Percentiles rank a stretch among this genome's conserved stretches.
phyloP scores from a whole-genome alignment of 2,113 vertebrate genomes.

The Nothobranchius kuhntae region DNA sequence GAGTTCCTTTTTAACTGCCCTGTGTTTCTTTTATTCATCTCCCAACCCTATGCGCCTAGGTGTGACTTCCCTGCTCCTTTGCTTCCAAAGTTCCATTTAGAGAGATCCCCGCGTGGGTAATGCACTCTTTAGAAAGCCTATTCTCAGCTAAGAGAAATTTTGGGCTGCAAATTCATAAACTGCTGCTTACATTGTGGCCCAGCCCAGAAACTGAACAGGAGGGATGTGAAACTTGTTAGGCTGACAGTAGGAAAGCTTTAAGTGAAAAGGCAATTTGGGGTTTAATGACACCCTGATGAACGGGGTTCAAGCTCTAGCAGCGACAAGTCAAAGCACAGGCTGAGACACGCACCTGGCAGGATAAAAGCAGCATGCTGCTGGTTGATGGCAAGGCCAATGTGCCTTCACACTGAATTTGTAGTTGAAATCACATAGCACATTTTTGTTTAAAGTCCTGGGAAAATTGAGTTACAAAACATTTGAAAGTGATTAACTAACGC shows the following conservation, averaged over 20 bases:
- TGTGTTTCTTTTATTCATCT: slow-evolving; percentile 6
- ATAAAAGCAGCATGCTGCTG: slow-evolving; percentile 41
- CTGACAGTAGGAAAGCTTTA: slow-evolving; percentile 44
- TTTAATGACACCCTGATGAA: slow-evolving; percentile 75
- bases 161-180: slow-evolving; percentile 24
- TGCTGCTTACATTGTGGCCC: slow-evolving; percentile 41
- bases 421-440: slow-evolving; percentile 10
- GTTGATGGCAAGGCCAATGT: slow-evolving; percentile 51
- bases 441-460: slow-evolving; percentile 17
- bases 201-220: slow-evolving; percentile 37
- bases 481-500: not conserved
- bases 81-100: slow-evolving; percentile 32
- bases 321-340: slow-evolving; percentile 66
- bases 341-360: slow-evolving; percentile 54
- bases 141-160: slow-evolving; percentile 35
- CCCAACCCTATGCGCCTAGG: slow-evolving; percentile 24
- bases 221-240: slow-evolving; percentile 51
- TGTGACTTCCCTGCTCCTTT: slow-evolving; percentile 30
- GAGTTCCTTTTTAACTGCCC: slow-evolving; percentile 49
- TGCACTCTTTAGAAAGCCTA: slow-evolving; percentile 46
- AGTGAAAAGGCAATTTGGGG: slow-evolving; percentile 66
- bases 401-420: slow-evolving; percentile 15
- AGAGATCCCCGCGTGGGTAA: slow-evolving; percentile 50
- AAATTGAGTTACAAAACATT: too few relatives aligned
- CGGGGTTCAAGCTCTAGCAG: slow-evolving; percentile 50